These are phyloP conservation scores for Mya arenaria DNA, from an alignment of 1,140 invertebrate genomes.

Conservation along the genomic window DNA sequence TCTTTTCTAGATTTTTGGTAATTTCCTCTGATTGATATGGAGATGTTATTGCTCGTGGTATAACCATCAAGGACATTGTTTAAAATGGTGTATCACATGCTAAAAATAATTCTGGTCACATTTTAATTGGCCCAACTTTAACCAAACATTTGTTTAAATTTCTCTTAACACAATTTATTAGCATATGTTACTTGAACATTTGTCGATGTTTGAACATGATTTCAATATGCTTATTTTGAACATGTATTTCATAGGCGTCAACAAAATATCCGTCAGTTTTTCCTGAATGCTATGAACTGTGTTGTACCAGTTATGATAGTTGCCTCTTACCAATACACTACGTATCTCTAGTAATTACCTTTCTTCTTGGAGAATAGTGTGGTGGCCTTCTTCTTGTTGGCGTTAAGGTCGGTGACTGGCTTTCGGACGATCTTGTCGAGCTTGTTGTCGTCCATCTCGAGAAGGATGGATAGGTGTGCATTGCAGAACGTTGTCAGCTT, in stretches of 20 bases:
- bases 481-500: constrained; percentile 93
- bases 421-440: constrained; percentile 69
- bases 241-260: no score
- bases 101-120: neutral
- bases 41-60: no score
- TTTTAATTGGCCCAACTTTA: neutral
- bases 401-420: neutral
- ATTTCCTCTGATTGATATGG: no score
- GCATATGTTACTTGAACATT: no score
- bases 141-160: neutral
- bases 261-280: no score
- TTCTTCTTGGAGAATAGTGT: constrained; percentile 74
- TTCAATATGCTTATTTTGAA: no score
- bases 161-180: neutral
- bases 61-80: no score
- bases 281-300: no score
- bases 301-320: no score
- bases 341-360: constrained; percentile 60
- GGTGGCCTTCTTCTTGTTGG: constrained; percentile 57
- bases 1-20: no score
- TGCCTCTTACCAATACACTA: no score
- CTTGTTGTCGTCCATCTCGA: constrained; percentile 85
- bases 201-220: no score
- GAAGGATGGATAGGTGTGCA: constrained; percentile 95
- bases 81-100: neutral